Conservation (phyloP, 2,888 invertebrate species). For the Pseudolycoriella hygida region DNA sequence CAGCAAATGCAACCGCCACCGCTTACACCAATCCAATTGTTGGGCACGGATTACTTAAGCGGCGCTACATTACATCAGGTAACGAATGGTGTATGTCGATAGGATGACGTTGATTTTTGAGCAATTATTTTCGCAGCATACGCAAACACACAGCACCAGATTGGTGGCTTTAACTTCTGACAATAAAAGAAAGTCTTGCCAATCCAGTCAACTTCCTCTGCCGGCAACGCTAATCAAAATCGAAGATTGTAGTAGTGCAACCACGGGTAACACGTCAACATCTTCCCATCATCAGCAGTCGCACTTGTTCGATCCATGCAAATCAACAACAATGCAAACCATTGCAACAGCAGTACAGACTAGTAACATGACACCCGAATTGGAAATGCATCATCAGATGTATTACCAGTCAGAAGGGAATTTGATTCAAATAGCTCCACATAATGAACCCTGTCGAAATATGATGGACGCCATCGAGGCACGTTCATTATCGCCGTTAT, state of each 20-base stretch:
- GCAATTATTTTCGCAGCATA: conserved; percentile 28
- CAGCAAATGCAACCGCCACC: conserved; percentile 29
- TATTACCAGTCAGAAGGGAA: conserved; percentile 13
- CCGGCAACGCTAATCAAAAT: conserved; percentile 47
- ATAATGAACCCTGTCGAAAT: neutral
- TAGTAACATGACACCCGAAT: conserved; percentile 10
- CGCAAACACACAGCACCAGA: conserved; percentile 48
- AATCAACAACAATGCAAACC: conserved; percentile 12
- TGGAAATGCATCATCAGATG: conserved; percentile 10
- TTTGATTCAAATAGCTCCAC: conserved; percentile 12
- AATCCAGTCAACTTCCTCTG: conserved; percentile 25
- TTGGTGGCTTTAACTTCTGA: conserved; percentile 42
- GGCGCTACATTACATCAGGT: conserved; percentile 39
- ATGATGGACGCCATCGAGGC: too few species aligned
- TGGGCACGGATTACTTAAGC: conserved; percentile 37
- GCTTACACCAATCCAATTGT: conserved; percentile 46
- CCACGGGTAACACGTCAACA: conserved; percentile 12
- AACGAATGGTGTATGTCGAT: neutral
- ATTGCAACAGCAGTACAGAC: conserved; percentile 13
- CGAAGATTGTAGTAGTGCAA: conserved; percentile 40
- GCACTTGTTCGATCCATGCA: conserved; percentile 1
- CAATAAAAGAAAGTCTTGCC: conserved; percentile 35
- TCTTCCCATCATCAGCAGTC: conserved; percentile 4
- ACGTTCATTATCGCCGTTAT: neutral
- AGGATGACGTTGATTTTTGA: neutral